phyloP scores from a whole-genome alignment of 2,888 invertebrate species.

The Trichogramma evanescens region DNA sequence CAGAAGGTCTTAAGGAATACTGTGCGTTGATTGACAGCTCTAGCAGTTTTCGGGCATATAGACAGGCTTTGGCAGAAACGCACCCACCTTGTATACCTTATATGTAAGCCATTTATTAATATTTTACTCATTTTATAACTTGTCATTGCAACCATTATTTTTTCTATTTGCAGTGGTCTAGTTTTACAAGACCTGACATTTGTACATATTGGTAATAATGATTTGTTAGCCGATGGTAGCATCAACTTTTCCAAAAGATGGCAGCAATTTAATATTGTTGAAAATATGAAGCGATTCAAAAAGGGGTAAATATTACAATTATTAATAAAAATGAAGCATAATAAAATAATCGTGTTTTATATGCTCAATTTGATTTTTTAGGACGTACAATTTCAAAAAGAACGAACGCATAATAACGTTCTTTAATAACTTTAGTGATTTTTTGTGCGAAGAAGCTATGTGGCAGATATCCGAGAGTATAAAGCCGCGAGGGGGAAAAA shows the following conservation, averaged over 20 bases:
- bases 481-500: conserved; percentile 75
- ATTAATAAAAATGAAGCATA: background rate
- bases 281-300: conserved; percentile 96
- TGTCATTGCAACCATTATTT: background rate
- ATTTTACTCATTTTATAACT: background rate
- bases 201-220: conserved; percentile 95
- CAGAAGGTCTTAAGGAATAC: conserved; percentile 88
- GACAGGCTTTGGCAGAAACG: conserved; percentile 88
- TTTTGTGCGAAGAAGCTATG: conserved; percentile 92
- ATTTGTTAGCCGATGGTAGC: conserved; percentile 75
- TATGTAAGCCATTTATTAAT: conserved; percentile 64
- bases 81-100: conserved; percentile 98
- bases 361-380: conserved; percentile 46
- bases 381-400: conserved; percentile 87
- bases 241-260: conserved; percentile 97
- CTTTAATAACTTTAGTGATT: conserved; percentile 95
- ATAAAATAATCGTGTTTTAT: background rate
- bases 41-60: conserved; percentile 95
- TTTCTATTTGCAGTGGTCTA: conserved; percentile 65
- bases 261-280: conserved; percentile 97
- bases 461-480: conserved; percentile 97
- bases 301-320: conserved; percentile 68
- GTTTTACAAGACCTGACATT: conserved; percentile 98
- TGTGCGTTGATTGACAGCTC: conserved; percentile 94
- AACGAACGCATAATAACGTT: conserved; percentile 89